Base-by-base conservation (phyloP, 2,888 invertebrate species). In the Hemicrepidius hirtus region DNA sequence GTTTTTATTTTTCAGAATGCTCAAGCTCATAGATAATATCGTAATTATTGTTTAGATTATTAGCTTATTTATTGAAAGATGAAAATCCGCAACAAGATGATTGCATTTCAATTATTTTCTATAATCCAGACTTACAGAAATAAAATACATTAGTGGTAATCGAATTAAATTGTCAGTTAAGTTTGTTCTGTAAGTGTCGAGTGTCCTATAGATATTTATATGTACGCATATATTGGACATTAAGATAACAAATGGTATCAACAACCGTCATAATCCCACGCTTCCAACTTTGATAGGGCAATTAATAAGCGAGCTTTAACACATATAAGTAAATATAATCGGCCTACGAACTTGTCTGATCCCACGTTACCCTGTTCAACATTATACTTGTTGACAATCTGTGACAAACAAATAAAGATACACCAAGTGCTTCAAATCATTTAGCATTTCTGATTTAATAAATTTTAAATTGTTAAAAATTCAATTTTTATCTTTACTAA, bases 1-100 rank as follows among this genome's bases (percentile, higher is more conserved):
- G 63, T 60, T 46, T 71, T 65, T 46, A 60, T 70, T 70, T 55
- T 70, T 40, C 35, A 57, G 41, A 65, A 70, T 28, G 57, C 37
- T 44, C 50, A 6, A 13, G n/a, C 21, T 10, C 3, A 21, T 20
- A 44, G 62, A 62, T 69, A 40, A 65, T 65, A 49, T 35, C 64
- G 50, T 65, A 65, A 65, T 65, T 65, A 65, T 32, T 63, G 69
- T 13, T n/a, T 44, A 55, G 41, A 62, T 69, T 60, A 60, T 60
- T 68, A 50, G 60, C 57, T 60, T 59, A 50, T 60, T 44, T 68
- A 60, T 68, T 68, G 53, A 65, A 65, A 35, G 53, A 50, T 20
- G 24, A 24, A 3, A 24, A 24, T 3, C 24, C 24, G n/a, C n/a
- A 24, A 24, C 24, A 24, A 24, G 24, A 24, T 24, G 24, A 24